phyloP scores from a whole-genome alignment of 2,113 vertebrate species.

The Chaenocephalus aceratus region DNA sequence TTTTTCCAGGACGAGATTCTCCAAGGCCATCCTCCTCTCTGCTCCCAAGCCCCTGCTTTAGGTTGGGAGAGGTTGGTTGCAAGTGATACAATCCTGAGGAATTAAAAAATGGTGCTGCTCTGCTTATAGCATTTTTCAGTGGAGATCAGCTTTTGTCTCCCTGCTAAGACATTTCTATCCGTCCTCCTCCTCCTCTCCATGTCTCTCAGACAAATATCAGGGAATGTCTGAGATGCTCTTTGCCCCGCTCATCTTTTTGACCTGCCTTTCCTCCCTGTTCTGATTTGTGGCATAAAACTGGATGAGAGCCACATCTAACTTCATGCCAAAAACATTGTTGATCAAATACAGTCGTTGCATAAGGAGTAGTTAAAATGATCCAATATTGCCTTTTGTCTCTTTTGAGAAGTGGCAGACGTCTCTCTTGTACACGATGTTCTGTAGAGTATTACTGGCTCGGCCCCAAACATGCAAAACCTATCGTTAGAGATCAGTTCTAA shows the following conservation, averaged over 20 bases:
- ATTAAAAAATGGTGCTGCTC: not conserved
- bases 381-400: constrained; percentile 13
- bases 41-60: constrained; percentile 14
- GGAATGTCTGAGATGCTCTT: constrained; percentile 34
- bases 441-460: not conserved
- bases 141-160: not conserved
- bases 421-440: constrained; percentile 13
- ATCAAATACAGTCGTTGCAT: constrained; percentile 30
- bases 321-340: constrained; percentile 31
- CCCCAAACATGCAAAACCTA: constrained; percentile 28
- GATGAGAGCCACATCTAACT: constrained; percentile 29
- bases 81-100: constrained; percentile 24
- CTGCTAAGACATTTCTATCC: constrained; percentile 8
- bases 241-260: constrained; percentile 9
- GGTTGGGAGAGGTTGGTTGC: not conserved
- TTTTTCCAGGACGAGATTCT: constrained; percentile 56
- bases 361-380: constrained; percentile 22
- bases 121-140: not conserved
- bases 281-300: constrained; percentile 31
- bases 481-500: constrained; percentile 38
- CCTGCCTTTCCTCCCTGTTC: constrained; percentile 20
- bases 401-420: constrained; percentile 31
- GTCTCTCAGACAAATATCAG: constrained; percentile 45
- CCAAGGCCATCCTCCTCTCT: constrained; percentile 35
- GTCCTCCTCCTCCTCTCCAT: constrained; percentile 8